Percentiles rank a stretch among this genome's conserved stretches.
Conservation (phyloP, 1,140 invertebrate genomes). For the Heliothis subflexa region DNA sequence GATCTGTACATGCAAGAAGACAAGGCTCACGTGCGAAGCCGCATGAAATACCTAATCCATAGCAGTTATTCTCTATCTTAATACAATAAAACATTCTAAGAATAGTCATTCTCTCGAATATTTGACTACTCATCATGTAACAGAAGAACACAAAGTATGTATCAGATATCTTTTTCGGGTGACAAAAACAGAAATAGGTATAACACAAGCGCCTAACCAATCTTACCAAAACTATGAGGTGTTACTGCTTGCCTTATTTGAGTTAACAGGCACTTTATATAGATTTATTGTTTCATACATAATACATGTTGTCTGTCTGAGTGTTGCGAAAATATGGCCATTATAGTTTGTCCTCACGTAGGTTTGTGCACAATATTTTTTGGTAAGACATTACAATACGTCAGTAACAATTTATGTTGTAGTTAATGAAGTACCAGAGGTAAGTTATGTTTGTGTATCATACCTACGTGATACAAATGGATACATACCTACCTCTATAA, state of each 20-base stretch:
- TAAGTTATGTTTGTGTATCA: no score
- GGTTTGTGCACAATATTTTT: conserved; percentile 8
- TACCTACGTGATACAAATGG: no score
- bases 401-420: conserved; percentile 8
- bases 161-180: no score
- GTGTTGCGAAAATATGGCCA: conserved; percentile 22
- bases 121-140: no score
- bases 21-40: no score
- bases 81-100: no score
- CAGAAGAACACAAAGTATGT: no score
- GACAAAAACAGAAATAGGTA: background rate
- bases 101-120: no score
- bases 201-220: conserved; percentile 1
- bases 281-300: conserved; percentile 45
- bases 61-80: no score
- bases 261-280: conserved; percentile 44
- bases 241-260: conserved; percentile 30
- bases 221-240: conserved; percentile 6
- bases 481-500: no score
- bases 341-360: conserved; percentile 22
- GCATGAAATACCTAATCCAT: no score
- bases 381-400: background rate
- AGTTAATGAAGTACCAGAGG: background rate
- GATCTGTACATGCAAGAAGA: no score
- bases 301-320: conserved; percentile 30